Evolutionary conservation across 2,888 invertebrate species (phyloP), one percentile per base, ranked within the genome.

Genomic region (Platerodrilus igneus): DNA sequence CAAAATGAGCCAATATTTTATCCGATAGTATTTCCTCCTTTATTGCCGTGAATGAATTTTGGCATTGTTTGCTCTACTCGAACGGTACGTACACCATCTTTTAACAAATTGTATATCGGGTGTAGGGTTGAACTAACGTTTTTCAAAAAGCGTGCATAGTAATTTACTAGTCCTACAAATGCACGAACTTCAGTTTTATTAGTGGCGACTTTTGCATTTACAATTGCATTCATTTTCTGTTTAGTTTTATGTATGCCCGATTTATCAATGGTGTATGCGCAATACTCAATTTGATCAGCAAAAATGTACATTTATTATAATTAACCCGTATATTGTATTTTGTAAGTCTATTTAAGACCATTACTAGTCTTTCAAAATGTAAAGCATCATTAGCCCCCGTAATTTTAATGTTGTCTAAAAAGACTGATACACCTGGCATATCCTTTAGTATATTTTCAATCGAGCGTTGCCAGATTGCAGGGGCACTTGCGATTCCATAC

Each of bases 401-500:
- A 26, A 34, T 26, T n/a, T 19, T 25, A 6, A 34, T 26, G 13
- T 34, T 26, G 8, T 34, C 32, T 11, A 56, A 38, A 38, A 51
- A 59, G 5, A 23, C 23, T 9, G 23, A 6, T 7, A 23, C 23
- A n/a, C 21, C 32, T 7, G 14, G 13, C 5, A 32, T 32, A 5
- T 11, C 32, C 13, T 22, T n/a, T 21, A 56, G n/a, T 14, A 54
- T 13, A n/a, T n/a, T n/a, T n/a, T n/a, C n/a, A n/a, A n/a, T n/a
- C n/a, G n/a, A 4, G 5, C 32, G 11, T 32, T 32, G 21, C 22
- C 32, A 32, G 3, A 22, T 22, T 3, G 32, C 32, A 5, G 15
- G 22, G 3, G 32, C 32, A 6, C 10, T 8, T 9, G 7, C 13
- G 2, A 38, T 15, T 5, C 19, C 19, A 9, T 14, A 17, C 13